Evolutionary conservation across 2,113 vertebrate species (phyloP).

Genomic region (Lasiurus cinereus): DNA sequence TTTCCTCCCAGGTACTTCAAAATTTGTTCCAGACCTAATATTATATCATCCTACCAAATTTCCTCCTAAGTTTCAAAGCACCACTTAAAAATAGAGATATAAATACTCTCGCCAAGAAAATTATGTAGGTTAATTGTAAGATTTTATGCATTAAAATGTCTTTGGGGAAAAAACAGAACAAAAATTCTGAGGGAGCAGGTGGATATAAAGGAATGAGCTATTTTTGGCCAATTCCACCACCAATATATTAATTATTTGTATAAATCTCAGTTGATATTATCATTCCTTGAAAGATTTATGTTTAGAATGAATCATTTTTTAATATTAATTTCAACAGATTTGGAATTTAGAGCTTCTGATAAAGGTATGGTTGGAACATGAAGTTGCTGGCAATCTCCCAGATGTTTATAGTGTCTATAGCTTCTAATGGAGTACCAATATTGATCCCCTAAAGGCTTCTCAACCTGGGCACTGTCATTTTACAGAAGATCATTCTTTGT

Average conservation of each 20-base stretch:
- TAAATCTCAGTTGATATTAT: conserved; percentile 57
- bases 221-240: neutral
- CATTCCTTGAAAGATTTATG: conserved; percentile 50
- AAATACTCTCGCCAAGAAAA: neutral
- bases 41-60: neutral
- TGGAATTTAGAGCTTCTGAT: conserved; percentile 72
- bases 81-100: conserved; percentile 18
- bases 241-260: conserved; percentile 23
- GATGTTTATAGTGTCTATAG: conserved; percentile 77
- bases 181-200: neutral
- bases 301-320: conserved; percentile 41
- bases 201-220: neutral
- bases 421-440: conserved; percentile 68
- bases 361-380: conserved; percentile 44
- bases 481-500: neutral
- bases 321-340: conserved; percentile 31
- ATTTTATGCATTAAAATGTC: neutral
- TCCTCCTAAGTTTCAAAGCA: neutral
- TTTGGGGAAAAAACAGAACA: neutral
- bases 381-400: conserved; percentile 68
- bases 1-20: neutral
- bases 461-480: neutral
- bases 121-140: neutral
- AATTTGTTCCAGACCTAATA: neutral
- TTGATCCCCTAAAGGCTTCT: conserved; percentile 38